Conservation (phyloP, 1,140 invertebrate species). For the Radopholus similis region DNA sequence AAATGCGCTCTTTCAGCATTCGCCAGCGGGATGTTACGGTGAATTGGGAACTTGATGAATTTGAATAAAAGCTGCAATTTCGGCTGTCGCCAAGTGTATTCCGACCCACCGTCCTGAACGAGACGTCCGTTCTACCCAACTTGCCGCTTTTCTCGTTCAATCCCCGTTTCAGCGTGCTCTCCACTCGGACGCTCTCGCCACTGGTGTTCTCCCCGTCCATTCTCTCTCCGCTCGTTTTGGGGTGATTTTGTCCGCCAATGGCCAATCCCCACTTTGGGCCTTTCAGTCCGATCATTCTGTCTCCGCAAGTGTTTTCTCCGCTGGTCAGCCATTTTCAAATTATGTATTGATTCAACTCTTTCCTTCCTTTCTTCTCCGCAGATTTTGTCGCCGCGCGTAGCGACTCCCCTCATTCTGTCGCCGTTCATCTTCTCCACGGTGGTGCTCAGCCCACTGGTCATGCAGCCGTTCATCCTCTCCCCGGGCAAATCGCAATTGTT, state of each 20-base stretch:
- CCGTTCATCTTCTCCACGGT: slow-evolving; percentile 45
- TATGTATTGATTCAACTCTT: no score
- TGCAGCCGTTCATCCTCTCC: slow-evolving; percentile 33
- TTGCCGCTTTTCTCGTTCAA: no score
- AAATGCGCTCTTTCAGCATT: slow-evolving; percentile 36
- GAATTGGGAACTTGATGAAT: slow-evolving; percentile 7
- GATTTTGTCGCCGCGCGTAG: slow-evolving; percentile 35
- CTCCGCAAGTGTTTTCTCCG: slow-evolving; percentile 22
- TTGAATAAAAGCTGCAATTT: background rate
- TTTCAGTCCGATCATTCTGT: slow-evolving; percentile 19
- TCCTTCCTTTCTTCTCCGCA: no score
- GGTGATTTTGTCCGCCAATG: background rate
- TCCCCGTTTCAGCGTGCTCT: no score
- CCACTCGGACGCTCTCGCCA: slow-evolving; percentile 36
- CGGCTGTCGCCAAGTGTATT: slow-evolving; percentile 19
- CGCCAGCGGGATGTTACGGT: slow-evolving; percentile 38
- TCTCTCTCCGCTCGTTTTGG: slow-evolving; percentile 23
- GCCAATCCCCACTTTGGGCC: background rate
- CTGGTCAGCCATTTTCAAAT: no score
- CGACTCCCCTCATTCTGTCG: slow-evolving; percentile 41
- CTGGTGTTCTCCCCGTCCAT: slow-evolving; percentile 39
- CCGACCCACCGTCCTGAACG: background rate
- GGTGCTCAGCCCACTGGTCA: slow-evolving; percentile 22
- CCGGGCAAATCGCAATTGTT: slow-evolving; percentile 21
- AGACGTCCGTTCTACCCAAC: no score